These are phyloP conservation scores for Cryptocephalus primarius DNA, from an alignment of 2,888 invertebrate species.

Conservation along the genomic window DNA sequence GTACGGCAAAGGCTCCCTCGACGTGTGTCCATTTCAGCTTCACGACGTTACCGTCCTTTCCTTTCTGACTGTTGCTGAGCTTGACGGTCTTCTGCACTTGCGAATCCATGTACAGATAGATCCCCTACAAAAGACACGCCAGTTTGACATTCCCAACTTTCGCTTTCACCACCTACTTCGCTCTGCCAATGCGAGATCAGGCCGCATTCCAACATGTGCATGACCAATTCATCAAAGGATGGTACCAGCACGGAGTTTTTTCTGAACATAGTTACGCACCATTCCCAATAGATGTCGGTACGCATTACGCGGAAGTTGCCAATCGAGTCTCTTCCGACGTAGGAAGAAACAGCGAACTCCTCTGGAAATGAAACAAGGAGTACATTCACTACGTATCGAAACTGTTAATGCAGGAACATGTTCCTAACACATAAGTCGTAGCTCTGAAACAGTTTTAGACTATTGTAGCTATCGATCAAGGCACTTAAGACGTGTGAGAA, in stretches of 20 bases:
- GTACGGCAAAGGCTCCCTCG: conserved; percentile 28
- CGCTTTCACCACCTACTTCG: conserved; percentile 34
- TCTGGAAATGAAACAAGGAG: conserved; percentile 33
- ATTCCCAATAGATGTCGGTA: conserved; percentile 57
- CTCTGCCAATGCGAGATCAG: conserved; percentile 55
- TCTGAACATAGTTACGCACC: conserved; percentile 50
- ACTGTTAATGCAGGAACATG: too few relatives aligned
- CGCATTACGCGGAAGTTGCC: conserved; percentile 49
- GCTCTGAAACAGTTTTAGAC: too few relatives aligned
- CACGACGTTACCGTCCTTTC: conserved; percentile 11
- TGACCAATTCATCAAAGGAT: conserved; percentile 44
- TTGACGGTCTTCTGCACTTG: conserved; percentile 44
- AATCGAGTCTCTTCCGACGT: conserved; percentile 47
- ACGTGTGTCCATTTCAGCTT: conserved; percentile 27
- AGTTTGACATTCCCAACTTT: neutral
- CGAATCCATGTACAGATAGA: conserved; percentile 39
- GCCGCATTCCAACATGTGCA: conserved; percentile 51
- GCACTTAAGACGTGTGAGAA: too few relatives aligned
- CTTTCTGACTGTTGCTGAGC: conserved; percentile 20
- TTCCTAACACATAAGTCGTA: too few relatives aligned
- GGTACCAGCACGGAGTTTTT: conserved; percentile 51
- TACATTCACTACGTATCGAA: too few relatives aligned
- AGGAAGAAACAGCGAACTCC: conserved; percentile 54
- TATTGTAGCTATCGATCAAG: too few relatives aligned
- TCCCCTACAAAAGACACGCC: conserved; percentile 36